phyloP scores from a whole-genome alignment of 2,113 vertebrate species.

The Tringa solitaria region DNA sequence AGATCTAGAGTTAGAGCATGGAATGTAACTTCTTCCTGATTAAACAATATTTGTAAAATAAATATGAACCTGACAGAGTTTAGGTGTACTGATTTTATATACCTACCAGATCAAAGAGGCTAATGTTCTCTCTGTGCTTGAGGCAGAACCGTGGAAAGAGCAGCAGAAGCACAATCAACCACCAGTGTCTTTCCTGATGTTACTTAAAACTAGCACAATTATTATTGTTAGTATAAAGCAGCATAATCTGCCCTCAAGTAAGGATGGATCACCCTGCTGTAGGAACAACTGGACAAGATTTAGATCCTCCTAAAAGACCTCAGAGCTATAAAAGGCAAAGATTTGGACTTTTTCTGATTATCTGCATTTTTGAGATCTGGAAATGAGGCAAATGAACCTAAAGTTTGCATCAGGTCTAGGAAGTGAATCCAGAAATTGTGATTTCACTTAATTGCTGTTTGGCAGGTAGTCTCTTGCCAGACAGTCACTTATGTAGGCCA shows the following conservation, averaged over 20 bases:
- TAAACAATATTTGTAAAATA: background rate
- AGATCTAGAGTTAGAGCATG: background rate
- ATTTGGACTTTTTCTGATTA: background rate
- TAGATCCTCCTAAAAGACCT: background rate
- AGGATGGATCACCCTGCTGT: background rate
- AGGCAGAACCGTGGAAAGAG: background rate
- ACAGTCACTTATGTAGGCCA: background rate
- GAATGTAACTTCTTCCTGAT: background rate
- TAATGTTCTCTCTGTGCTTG: background rate
- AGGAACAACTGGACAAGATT: background rate
- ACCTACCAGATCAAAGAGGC: background rate
- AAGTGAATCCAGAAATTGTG: background rate
- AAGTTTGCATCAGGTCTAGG: background rate
- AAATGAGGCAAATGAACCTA: background rate
- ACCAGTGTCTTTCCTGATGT: background rate
- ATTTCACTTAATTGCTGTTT: background rate
- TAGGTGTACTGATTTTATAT: background rate
- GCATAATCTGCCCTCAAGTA: background rate
- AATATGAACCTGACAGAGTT: background rate
- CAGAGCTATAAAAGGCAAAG: background rate
- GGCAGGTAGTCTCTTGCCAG: background rate
- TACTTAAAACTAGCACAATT: background rate
- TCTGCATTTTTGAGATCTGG: background rate
- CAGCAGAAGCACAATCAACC: background rate
- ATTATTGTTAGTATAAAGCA: background rate